Base-by-base conservation (phyloP, 2,888 invertebrate species). In the Notocelia uddmanniana region DNA sequence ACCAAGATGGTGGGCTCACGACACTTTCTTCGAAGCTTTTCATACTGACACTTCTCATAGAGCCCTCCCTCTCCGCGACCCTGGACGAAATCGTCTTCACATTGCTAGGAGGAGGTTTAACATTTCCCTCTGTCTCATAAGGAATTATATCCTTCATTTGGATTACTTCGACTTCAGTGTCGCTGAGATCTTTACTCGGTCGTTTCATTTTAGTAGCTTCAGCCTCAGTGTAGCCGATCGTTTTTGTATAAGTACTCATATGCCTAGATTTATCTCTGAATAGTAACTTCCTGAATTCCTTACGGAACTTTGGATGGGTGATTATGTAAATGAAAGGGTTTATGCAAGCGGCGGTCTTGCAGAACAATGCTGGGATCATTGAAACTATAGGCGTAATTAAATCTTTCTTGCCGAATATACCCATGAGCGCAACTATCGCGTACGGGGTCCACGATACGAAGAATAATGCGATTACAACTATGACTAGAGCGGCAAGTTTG, bases 371-470 rank as follows among this genome's bases (percentile, higher is more conserved):
- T 0, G 97, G 97, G 48, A 97, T 92, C 96, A 97, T 96, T 0
- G 97, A 97, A 5, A 94, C 88, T 41, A 96, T 81, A 0, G 97
- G 97, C 0, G 96, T 95, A 50, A 97, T 93, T 15, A 95, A 85
- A 31, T 95, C 87, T 74, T 95, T 95, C 78, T 95, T 89, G 2
- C 96, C 96, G 74, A 95, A 95, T 77, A 97, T 95, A 0, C 97
- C 97, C 23, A 97, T 83, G 37, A 97, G 92, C 15, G 97, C 95
- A 0, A 97, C 95, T 0, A 96, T 87, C 0, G 97, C 96, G 82
- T 97, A 97, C 0, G 97, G 97, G 0, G 97, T 96, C 97, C 97
- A 98, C 0, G 97, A 96, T 11, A 96, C 80, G 81, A 97, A 96
- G 95, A 97, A 98, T 74, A 97, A 83, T 0, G 94, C 94, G 74